Base-by-base conservation (phyloP, 2,113 vertebrate species). In the Platysternon megacephalum region DNA sequence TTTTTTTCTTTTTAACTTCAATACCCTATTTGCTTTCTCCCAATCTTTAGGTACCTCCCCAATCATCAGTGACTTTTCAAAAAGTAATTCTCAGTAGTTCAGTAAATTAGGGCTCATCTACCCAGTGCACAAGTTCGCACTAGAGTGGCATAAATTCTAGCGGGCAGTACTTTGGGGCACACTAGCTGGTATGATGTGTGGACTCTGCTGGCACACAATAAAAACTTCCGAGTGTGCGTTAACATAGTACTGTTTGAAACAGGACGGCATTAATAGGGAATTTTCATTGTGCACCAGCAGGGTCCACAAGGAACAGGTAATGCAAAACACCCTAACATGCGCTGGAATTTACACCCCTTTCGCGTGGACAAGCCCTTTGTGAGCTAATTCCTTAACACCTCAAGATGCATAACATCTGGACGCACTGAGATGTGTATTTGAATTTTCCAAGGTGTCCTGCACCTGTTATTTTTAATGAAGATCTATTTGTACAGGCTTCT, bases 31-130 rank as follows among this genome's bases (percentile, higher is more conserved):
- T 79, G 2, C 8, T 82, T 91, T 84, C 86, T 88, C 86, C 44
- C 52, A 83, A 21, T 19, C 56, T 81, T 74, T 91, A 46, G 39
- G 28, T 32, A 61, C 22, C 52, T 61, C 28, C 24, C 56, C 13
- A 93, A 83, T n/a, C n/a, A 74, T 42, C 80, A 39, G 21, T 3
- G 44, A 49, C 17, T 39, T 49, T 7, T 86, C 24, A 90, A 86
- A 29, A 94, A 88, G 24, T 84, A 48, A 78, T 4, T 1, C 78
- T 92, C 17, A 87, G 88, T 46, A 94, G 91, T 10, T 61, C 13
- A 87, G 2, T 21, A 88, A 80, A 46, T 78, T 42, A 28, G 65
- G n/a, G 65, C 65, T 72, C 32, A 35, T 68, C 65, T 39, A 72
- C 65, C 21, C n/a, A 72, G 9, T 39, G 19, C 22, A 72, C 4